Conservation (phyloP, 64 coral and sea anemone species). For the Actinia tenebrosa region DNA sequence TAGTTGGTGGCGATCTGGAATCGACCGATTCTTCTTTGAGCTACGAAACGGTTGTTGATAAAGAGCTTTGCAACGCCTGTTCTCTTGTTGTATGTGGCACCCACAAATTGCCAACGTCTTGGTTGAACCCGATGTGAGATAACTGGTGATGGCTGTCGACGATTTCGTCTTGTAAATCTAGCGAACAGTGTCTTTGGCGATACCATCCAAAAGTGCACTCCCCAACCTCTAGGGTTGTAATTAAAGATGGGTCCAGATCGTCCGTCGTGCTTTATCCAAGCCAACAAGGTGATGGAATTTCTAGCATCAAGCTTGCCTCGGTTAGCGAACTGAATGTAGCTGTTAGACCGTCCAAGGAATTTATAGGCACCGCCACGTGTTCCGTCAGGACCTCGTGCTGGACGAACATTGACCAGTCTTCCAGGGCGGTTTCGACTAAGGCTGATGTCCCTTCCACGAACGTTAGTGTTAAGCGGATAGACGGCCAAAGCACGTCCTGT, state of each 20-base stretch:
- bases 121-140: conserved; percentile 15
- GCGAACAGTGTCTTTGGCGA: conserved; percentile 42
- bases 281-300: conserved; percentile 51
- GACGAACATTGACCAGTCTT: too few species aligned
- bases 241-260: conserved; percentile 26
- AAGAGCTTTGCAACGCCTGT: conserved; percentile 54
- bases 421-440: too few species aligned
- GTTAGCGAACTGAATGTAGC: conserved; percentile 49
- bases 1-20: background rate
- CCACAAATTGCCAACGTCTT: conserved; percentile 57
- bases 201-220: conserved; percentile 70
- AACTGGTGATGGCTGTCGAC: conserved; percentile 22
- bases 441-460: too few species aligned
- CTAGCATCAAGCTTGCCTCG: conserved; percentile 55
- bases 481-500: too few species aligned
- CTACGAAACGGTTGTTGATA: conserved; percentile 45
- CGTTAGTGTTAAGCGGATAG: too few species aligned
- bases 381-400: too few species aligned
- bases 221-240: conserved; percentile 60
- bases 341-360: too few species aligned
- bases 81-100: conserved; percentile 53
- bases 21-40: conserved; percentile 29
- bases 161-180: conserved; percentile 45
- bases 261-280: conserved; percentile 66
- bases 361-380: too few species aligned